Base-by-base conservation (phyloP, 2,888 invertebrate genomes). In the Diogma glabrata region DNA sequence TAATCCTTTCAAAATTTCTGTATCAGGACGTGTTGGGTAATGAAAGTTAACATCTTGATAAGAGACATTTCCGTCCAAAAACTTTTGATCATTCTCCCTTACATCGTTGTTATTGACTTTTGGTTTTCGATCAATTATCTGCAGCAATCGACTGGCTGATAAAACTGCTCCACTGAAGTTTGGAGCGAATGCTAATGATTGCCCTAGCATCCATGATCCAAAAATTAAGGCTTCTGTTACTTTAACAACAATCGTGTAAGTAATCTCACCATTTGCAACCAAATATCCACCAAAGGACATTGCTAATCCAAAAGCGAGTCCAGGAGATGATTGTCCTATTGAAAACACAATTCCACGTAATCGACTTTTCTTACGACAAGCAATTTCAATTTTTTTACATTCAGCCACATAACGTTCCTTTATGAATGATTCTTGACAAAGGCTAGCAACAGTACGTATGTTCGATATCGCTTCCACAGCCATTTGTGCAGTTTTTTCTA, bases 21-120 rank as follows among this genome's bases (percentile, higher is more conserved):
- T 76, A 59, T 87, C 84, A 4, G 79, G 75, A 8, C 92, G 76
- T 0, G 87, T 84, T 2, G 92, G 91, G 68, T 94, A 93, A 24
- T 80, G 77, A 71, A 91, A 92, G 56, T 77, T 75, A 1, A 88
- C 72, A 60, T 80, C 74, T 33, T 76, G 73, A 67, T 85, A 84
- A 33, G 77, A 70, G 53, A 86, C 74, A 38, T 24, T 51, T 28
- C 85, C 84, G 10, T 73, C 62, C 1, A 24, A n/a, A n/a, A n/a
- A n/a, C n/a, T n/a, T n/a, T n/a, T n/a, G n/a, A n/a, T n/a, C n/a
- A 75, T 70, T 26, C 73, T 66, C 73, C 78, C 62, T 3, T 57
- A 56, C 50, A 20, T 23, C n/a, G n/a, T n/a, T n/a, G n/a, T n/a
- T n/a, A n/a, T n/a, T n/a, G n/a, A 82, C 75, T 50, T 68, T 68